Evolutionary conservation across 1,140 invertebrate genomes (phyloP).

Genomic region (Rhopalosiphum maidis): DNA sequence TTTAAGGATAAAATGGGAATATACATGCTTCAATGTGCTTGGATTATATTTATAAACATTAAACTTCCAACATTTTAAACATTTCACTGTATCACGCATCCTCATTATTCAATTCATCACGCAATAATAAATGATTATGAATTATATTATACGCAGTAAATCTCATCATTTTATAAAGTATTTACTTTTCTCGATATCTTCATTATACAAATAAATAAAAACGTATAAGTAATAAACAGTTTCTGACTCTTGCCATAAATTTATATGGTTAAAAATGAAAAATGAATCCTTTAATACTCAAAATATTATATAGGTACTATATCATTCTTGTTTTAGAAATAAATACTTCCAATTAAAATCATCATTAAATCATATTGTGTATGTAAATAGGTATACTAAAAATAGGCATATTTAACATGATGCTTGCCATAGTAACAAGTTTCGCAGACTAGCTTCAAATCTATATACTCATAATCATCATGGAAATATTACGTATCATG

Average conservation of each 20-base stretch:
- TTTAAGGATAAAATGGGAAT: neutral
- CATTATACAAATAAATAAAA: neutral
- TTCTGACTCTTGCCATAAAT: neutral
- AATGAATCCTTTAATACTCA: neutral
- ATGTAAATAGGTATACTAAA: neutral
- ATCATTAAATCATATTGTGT: neutral
- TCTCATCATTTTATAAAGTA: neutral
- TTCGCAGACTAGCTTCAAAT: neutral
- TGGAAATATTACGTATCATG: neutral
- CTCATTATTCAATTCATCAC: neutral
- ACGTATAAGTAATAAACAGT: neutral
- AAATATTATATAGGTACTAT: neutral
- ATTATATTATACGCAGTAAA: neutral
- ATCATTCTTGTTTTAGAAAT: neutral
- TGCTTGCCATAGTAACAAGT: neutral
- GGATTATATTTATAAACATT: neutral
- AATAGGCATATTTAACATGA: neutral
- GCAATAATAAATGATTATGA: neutral
- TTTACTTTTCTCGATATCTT: neutral
- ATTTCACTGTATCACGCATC: neutral
- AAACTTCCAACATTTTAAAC: no score
- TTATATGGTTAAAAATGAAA: neutral
- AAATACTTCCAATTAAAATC: neutral
- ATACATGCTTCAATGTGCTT: neutral
- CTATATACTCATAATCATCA: neutral